These are phyloP conservation scores for Nemapogon koenigi DNA, from an alignment of 2,888 invertebrate genomes.

Conservation along the genomic window DNA sequence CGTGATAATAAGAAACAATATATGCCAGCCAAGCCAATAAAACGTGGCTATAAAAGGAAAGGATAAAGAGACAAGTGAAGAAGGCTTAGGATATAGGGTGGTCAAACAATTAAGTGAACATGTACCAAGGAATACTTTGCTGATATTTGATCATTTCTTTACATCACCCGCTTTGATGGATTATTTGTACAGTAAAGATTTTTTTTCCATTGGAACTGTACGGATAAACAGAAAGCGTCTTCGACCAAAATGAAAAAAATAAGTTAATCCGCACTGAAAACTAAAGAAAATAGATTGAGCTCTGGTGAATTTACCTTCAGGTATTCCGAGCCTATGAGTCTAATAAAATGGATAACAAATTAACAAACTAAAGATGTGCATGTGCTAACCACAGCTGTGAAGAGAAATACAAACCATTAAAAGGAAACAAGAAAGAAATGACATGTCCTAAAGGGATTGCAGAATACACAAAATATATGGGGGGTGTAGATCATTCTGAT, in stretches of 20 bases:
- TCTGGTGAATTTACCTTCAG: slow-evolving; percentile 10
- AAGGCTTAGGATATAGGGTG: slow-evolving; percentile 15
- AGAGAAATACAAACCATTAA: no score
- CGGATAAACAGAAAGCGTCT: slow-evolving; percentile 13
- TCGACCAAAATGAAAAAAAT: no score
- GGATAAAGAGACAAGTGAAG: slow-evolving; percentile 16
- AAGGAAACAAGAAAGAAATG: slow-evolving; percentile 13
- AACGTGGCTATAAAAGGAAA: slow-evolving; percentile 21
- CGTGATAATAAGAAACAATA: slow-evolving; percentile 20
- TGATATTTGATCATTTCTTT: slow-evolving; percentile 11
- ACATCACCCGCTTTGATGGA: not conserved
- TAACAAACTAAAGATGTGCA: slow-evolving; percentile 6
- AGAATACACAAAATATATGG: slow-evolving; percentile 13
- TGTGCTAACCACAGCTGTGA: no score
- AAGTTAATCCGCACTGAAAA: slow-evolving; percentile 13
- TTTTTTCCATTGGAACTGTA: slow-evolving; percentile 10
- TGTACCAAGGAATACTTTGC: slow-evolving; percentile 2
- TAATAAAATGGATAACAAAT: slow-evolving; percentile 14
- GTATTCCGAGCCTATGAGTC: slow-evolving; percentile 10
- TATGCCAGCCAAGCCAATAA: slow-evolving; percentile 22
- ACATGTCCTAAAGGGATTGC: slow-evolving; percentile 13
- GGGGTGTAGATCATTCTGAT: no score
- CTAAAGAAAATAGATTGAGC: slow-evolving; percentile 13
- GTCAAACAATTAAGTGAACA: slow-evolving; percentile 10
- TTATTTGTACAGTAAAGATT: slow-evolving; percentile 7